Evolutionary conservation across 2,888 invertebrate species (phyloP), one percentile per base, ranked within the genome.

Genomic region (Notodonta ziczac): DNA sequence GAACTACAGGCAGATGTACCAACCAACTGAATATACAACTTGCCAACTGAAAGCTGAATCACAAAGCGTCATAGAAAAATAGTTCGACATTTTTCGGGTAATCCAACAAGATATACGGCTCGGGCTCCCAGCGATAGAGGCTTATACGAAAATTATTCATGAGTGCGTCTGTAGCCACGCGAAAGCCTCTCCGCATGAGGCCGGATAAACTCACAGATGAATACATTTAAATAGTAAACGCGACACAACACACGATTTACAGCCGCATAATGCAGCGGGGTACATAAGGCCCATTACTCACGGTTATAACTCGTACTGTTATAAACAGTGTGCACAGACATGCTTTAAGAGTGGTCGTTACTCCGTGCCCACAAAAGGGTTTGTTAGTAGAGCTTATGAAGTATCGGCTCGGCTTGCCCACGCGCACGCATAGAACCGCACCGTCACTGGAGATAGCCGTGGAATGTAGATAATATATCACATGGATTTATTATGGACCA

Each of bases 161-260:
- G 85, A 80, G 78, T 74, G 81, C 83, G 85, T 83, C 76, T 77
- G 83, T 73, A 78, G 72, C 77, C 83, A 81, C 81, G 88, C 88
- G 84, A 89, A 89, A 88, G 89, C 79, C 82, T 86, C 91, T 78
- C 91, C 72, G 86, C 90, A 89, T 91, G 92, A 91, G 90, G 91
- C 86, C 84, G 90, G 88, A 88, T 90, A 90, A 89, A 85, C 88
- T 89, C 82, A 76, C 82, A 87, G 90, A 93, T 91, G 93, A 93
- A 92, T 93, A 93, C 91, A 93, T 93, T 93, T 93, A 92, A 93
- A 92, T 93, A 93, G 92, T 90, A 90, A 93, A 90, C 83, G 89
- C 87, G 90, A 89, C 89, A 89, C 88, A 86, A 82, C 78, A 72
- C 83, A 84, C 87, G 90, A 92, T 93, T 91, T 93, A 93, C 83